phyloP scores from a whole-genome alignment of 2,797 vertebrate genomes.

The Cyprinella venusta region DNA sequence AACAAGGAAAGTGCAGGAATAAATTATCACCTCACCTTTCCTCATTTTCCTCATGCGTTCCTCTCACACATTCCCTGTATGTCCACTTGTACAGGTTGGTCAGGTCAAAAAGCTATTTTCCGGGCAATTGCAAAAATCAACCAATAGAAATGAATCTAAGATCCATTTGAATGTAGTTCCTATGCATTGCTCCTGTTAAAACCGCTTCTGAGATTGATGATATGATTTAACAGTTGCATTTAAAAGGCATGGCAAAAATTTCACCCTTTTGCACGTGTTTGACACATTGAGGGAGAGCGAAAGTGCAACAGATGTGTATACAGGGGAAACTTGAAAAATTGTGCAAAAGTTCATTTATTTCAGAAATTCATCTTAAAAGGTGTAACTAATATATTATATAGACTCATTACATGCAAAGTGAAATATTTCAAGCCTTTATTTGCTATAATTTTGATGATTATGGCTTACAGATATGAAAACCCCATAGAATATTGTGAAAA shows the following conservation, averaged over 20 bases:
- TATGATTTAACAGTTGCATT: conserved; percentile 51
- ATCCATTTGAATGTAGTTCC: conserved; percentile 17
- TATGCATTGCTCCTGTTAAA: conserved; percentile 48
- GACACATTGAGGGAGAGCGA: conserved; percentile 54
- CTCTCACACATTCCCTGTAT: conserved; percentile 29
- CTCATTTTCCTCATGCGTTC: conserved; percentile 39
- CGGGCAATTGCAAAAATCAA: conserved; percentile 51
- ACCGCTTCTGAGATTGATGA: conserved; percentile 59
- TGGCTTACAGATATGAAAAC: no score
- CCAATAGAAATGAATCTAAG: conserved; percentile 38
- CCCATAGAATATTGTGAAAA: no score
- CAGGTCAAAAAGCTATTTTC: conserved; percentile 36
- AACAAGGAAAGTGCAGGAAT: conserved; percentile 49
- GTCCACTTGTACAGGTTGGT: conserved; percentile 35
- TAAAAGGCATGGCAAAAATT: conserved; percentile 51
- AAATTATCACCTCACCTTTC: conserved; percentile 52
- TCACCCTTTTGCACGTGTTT: conserved; percentile 44
- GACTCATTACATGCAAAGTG: no score
- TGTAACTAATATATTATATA: no score
- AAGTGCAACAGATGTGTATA: conserved; percentile 46
- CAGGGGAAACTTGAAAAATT: no score
- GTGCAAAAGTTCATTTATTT: no score
- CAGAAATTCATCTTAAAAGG: no score
- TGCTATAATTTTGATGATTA: no score
- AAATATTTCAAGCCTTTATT: no score